phyloP scores from a whole-genome alignment of 2,888 invertebrate genomes.

The Hoplodrina blanda region DNA sequence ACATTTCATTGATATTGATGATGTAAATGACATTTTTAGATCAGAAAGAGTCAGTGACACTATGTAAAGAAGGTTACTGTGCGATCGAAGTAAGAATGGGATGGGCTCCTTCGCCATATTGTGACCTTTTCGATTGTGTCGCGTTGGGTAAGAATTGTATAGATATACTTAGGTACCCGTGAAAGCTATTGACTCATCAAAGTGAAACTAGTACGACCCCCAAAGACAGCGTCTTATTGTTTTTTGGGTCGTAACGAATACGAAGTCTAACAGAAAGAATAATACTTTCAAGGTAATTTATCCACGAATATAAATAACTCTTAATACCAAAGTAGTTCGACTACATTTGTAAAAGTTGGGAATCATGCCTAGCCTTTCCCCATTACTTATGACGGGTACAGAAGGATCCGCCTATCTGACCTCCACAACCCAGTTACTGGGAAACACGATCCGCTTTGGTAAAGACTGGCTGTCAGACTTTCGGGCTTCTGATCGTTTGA shows the following conservation, averaged over 20 bases:
- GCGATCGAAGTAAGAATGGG: not conserved
- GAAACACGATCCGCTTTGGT: too few species aligned
- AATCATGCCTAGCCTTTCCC: too few species aligned
- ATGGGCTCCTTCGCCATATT: not conserved
- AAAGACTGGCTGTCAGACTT: not conserved
- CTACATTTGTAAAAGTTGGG: too few species aligned
- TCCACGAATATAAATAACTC: too few species aligned
- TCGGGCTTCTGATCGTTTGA: not conserved
- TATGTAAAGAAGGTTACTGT: not conserved
- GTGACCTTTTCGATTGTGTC: conserved; percentile 16
- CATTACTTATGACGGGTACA: too few species aligned
- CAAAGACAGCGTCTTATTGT: too few species aligned
- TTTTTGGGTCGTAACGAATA: too few species aligned
- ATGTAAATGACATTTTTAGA: conserved; percentile 7
- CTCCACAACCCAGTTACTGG: too few species aligned
- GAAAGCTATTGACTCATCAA: not conserved
- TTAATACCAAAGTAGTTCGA: too few species aligned
- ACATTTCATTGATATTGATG: conserved; percentile 20
- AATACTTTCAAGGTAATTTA: too few species aligned
- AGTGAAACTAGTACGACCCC: not conserved
- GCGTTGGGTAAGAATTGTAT: conserved; percentile 1
- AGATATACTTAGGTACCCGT: conserved; percentile 3
- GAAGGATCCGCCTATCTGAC: too few species aligned
- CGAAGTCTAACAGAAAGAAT: too few species aligned
- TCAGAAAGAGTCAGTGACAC: not conserved